Conservation (phyloP, 2,113 vertebrate species). For the Falco punctatus region DNA sequence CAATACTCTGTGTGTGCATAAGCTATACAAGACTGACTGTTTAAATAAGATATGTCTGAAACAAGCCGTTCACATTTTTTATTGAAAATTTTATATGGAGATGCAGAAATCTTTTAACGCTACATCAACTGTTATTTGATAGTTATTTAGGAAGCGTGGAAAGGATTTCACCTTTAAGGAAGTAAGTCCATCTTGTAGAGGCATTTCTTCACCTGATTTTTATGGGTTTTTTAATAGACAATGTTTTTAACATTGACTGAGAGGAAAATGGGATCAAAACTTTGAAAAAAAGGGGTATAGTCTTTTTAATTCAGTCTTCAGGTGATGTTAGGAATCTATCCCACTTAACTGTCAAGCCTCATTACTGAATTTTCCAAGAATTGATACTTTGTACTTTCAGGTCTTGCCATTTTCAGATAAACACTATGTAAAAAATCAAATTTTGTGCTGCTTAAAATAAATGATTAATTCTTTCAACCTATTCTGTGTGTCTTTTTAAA, state of each 20-base stretch:
- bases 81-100: neutral
- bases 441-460: slow-evolving; percentile 65
- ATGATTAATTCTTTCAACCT: slow-evolving; percentile 53
- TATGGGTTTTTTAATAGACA: neutral
- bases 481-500: neutral
- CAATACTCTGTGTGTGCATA: neutral
- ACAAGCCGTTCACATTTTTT: neutral
- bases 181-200: neutral
- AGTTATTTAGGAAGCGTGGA: neutral
- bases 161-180: slow-evolving; percentile 1
- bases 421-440: slow-evolving; percentile 17
- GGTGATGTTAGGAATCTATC: neutral
- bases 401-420: slow-evolving; percentile 33
- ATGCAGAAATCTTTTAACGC: neutral
- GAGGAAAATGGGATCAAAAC: neutral
- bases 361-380: slow-evolving; percentile 34
- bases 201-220: neutral
- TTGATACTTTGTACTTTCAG: slow-evolving; percentile 56
- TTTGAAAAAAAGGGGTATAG: neutral
- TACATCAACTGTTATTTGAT: neutral
- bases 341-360: neutral
- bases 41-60: neutral
- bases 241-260: neutral
- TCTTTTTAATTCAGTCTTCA: neutral
- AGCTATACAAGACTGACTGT: neutral